Conservation (phyloP, 2,888 invertebrate genomes). For the Spodoptera exigua region DNA sequence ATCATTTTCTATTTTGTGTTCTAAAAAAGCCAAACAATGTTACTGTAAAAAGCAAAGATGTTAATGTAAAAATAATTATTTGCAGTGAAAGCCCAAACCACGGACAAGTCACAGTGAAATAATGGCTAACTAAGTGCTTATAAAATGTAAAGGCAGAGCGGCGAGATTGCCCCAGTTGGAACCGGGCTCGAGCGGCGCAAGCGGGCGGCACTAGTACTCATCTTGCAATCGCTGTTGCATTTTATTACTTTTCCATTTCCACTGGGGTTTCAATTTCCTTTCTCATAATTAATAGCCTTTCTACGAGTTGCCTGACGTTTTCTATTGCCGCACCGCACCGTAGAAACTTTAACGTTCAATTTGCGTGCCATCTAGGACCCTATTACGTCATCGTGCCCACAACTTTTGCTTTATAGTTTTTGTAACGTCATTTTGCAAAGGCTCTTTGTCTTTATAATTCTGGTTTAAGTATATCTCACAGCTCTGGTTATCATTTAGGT, state of each 20-base stretch:
- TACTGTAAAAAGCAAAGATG: background rate
- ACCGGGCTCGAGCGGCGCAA: slow-evolving; percentile 53
- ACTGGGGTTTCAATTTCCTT: slow-evolving; percentile 88
- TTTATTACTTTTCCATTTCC: slow-evolving; percentile 90
- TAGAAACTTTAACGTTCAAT: slow-evolving; percentile 82
- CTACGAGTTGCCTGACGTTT: slow-evolving; percentile 81
- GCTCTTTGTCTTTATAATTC: slow-evolving; percentile 20
- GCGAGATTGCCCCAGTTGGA: slow-evolving; percentile 68
- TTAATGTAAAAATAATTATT: slow-evolving; percentile 24
- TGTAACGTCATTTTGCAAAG: slow-evolving; percentile 28
- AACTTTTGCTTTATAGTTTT: slow-evolving; percentile 45
- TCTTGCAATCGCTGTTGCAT: slow-evolving; percentile 87
- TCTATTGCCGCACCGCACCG: slow-evolving; percentile 77
- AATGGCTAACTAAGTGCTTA: slow-evolving; percentile 49
- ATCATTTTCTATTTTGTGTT: too few relatives aligned
- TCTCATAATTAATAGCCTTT: slow-evolving; percentile 88
- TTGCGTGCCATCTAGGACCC: slow-evolving; percentile 76
- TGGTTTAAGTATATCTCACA: slow-evolving; percentile 9
- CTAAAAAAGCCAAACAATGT: too few relatives aligned
- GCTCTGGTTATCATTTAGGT: slow-evolving; percentile 53
- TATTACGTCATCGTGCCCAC: slow-evolving; percentile 60
- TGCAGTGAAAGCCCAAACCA: slow-evolving; percentile 31
- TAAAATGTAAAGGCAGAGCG: slow-evolving; percentile 53
- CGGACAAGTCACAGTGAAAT: slow-evolving; percentile 35
- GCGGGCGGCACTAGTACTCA: slow-evolving; percentile 71